A percentile compares a stretch with the other conserved stretches of the same genome.
Conservation (phyloP, 2,888 invertebrate genomes). For the Loripinus fragilis region DNA sequence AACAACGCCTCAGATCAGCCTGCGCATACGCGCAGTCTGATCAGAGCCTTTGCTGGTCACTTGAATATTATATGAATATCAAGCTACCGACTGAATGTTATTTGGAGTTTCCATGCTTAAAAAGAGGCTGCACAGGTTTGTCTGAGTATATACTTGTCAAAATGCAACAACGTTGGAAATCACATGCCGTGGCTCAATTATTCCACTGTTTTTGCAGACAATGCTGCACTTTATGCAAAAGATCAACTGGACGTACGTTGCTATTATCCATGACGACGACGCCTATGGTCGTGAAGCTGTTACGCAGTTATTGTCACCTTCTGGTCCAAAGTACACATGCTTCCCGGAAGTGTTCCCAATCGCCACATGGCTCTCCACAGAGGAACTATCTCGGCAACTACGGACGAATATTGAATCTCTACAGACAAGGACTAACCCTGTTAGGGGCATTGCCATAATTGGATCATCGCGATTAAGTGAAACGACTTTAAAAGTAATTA, state of each 20-base stretch:
- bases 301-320: slow-evolving; percentile 8
- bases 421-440: not conserved
- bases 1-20: too few species aligned
- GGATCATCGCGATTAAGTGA: not conserved
- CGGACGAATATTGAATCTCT: not conserved
- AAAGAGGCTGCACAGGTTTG: too few species aligned
- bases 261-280: slow-evolving; percentile 61
- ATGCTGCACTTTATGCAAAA: slow-evolving; percentile 55
- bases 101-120: too few species aligned
- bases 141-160: too few species aligned
- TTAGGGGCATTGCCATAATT: slow-evolving; percentile 7
- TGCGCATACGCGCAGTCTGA: too few species aligned
- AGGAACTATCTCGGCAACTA: not conserved
- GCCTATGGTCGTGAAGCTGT: slow-evolving; percentile 55
- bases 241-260: slow-evolving; percentile 67
- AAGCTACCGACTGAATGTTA: too few species aligned
- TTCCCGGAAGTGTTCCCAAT: slow-evolving; percentile 9
- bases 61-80: too few species aligned
- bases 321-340: not conserved
- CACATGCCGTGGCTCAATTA: too few species aligned
- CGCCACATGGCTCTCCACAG: not conserved
- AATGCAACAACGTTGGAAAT: too few species aligned
- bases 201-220: slow-evolving; percentile 44
- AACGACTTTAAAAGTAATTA: not conserved
- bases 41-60: too few species aligned